A percentile compares a stretch with the other conserved stretches of the same genome.
Conservation (phyloP, 2,888 invertebrate species). For the Dasysyrphus tricinctus region DNA sequence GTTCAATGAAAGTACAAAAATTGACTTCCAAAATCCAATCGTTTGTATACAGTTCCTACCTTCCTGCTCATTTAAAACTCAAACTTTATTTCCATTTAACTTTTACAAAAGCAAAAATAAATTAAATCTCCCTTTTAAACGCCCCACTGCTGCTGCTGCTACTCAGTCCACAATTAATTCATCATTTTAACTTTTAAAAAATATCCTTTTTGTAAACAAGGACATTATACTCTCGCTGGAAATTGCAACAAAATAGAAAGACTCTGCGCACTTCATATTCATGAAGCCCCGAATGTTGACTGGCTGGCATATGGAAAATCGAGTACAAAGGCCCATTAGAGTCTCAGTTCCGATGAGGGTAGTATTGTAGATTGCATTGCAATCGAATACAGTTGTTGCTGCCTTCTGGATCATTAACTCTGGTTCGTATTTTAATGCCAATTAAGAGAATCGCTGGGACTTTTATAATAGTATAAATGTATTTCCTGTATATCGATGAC, state of each 20-base stretch:
- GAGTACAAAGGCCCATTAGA: background rate
- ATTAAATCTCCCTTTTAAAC: background rate
- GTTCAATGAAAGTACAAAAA: too few relatives aligned
- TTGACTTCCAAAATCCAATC: too few relatives aligned
- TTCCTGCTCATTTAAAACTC: too few relatives aligned
- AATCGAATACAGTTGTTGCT: slow-evolving; percentile 12
- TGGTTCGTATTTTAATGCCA: slow-evolving; percentile 27
- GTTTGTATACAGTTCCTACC: too few relatives aligned
- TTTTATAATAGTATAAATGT: background rate
- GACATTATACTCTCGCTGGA: slow-evolving; percentile 5
- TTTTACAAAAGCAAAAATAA: background rate
- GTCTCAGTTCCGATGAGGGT: background rate
- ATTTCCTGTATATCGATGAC: slow-evolving; percentile 19
- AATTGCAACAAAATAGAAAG: slow-evolving; percentile 11
- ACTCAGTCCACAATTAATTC: background rate
- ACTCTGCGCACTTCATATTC: slow-evolving; percentile 17
- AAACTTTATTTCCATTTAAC: too few relatives aligned
- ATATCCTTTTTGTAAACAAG: slow-evolving; percentile 18
- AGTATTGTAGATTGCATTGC: background rate
- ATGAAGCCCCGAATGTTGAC: background rate
- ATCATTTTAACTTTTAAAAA: slow-evolving; percentile 2
- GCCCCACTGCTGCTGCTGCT: background rate
- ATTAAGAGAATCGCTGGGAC: slow-evolving; percentile 33
- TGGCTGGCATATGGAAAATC: background rate
- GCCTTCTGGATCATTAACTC: slow-evolving; percentile 52